Conservation (phyloP, 2,113 vertebrate genomes). For the Triplophysa tibetana region DNA sequence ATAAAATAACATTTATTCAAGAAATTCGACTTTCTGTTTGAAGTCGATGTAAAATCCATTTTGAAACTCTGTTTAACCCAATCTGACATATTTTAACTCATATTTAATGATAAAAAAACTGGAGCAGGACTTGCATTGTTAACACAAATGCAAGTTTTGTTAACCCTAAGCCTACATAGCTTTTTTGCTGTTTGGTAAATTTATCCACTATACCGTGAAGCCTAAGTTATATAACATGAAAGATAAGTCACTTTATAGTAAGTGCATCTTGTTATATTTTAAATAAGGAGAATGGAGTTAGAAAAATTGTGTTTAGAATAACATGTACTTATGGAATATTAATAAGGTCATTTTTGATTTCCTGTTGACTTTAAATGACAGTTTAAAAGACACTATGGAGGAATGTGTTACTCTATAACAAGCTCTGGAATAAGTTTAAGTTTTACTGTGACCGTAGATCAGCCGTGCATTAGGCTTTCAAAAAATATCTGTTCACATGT, state of each 20-base stretch:
- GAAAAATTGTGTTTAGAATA: no score
- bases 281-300: no score
- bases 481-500: neutral
- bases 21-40: neutral
- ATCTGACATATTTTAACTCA: no score
- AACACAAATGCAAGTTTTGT: neutral
- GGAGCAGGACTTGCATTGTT: no score
- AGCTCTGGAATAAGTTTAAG: slow-evolving; percentile 28
- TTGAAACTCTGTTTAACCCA: no score
- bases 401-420: neutral
- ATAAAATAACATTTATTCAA: neutral
- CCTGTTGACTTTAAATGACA: neutral
- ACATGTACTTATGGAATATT: neutral
- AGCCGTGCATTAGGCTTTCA: neutral
- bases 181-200: no score
- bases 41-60: neutral
- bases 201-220: no score
- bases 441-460: neutral
- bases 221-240: no score
- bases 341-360: neutral
- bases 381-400: neutral
- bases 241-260: no score
- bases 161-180: no score
- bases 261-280: no score
- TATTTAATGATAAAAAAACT: no score